phyloP scores from a whole-genome alignment of 2,113 vertebrate genomes.

The Eptesicus fuscus region DNA sequence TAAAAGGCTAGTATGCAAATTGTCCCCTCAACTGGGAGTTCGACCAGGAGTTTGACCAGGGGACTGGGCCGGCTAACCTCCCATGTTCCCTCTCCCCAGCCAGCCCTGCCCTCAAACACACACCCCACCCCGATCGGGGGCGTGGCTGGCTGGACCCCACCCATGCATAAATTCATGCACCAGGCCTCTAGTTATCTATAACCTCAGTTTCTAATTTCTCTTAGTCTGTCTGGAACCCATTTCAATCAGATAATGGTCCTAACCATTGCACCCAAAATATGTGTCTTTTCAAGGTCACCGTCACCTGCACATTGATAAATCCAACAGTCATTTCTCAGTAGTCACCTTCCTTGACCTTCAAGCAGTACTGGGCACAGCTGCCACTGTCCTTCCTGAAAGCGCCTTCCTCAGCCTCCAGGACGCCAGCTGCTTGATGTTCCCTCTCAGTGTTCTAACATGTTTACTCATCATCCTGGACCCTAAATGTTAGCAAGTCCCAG shows the following conservation, averaged over 20 bases:
- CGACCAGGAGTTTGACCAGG: no score
- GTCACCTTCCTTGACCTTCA: background rate
- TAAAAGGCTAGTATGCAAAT: no score
- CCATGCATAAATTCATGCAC: no score
- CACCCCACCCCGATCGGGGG: no score
- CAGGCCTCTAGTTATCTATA: background rate
- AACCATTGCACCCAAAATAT: background rate
- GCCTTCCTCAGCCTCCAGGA: background rate
- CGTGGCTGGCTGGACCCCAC: no score
- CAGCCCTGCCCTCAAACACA: no score
- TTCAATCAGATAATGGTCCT: background rate
- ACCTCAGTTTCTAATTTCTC: background rate
- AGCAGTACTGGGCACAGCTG: background rate
- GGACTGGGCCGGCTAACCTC: no score
- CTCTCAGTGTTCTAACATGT: background rate
- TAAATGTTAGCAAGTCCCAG: background rate
- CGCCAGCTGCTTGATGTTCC: background rate
- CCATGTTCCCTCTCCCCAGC: no score
- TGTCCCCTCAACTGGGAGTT: no score
- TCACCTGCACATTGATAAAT: background rate
- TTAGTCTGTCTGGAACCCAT: background rate
- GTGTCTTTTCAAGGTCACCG: background rate
- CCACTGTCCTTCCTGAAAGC: background rate
- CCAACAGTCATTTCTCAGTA: background rate
- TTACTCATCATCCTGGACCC: background rate